phyloP scores from a whole-genome alignment of 2,888 invertebrate genomes.

The Stenurella melanura region DNA sequence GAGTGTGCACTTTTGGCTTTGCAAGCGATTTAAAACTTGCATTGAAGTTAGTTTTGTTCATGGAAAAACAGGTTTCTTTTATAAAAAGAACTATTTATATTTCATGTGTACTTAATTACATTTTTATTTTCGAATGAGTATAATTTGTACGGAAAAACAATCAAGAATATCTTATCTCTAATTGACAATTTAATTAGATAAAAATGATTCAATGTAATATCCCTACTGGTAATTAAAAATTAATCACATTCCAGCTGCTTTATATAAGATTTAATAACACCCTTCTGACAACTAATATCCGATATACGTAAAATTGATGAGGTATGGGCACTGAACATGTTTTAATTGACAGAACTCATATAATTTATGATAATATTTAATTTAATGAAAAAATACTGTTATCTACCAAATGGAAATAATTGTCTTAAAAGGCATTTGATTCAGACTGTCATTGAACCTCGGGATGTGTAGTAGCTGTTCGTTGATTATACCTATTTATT shows the following conservation, averaged over 20 bases:
- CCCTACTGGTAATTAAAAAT: not conserved
- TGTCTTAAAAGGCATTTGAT: not conserved
- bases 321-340: not conserved
- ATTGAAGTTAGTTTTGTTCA: not conserved
- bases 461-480: too few relatives aligned
- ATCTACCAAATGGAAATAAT: not conserved
- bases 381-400: not conserved
- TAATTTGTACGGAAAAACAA: not conserved
- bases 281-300: not conserved
- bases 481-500: too few relatives aligned
- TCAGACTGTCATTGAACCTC: too few relatives aligned
- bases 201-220: not conserved
- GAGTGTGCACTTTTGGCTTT: too few relatives aligned
- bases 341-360: not conserved
- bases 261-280: not conserved
- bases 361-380: slow-evolving; percentile 3
- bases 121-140: not conserved
- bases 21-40: not conserved
- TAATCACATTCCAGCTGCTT: not conserved
- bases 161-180: not conserved
- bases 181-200: slow-evolving; percentile 4
- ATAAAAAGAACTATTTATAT: not conserved
- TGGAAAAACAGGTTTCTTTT: too few relatives aligned
- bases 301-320: not conserved
- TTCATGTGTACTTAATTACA: not conserved